phyloP scores from a whole-genome alignment of 2,113 vertebrate species.

The Anarrhichthys ocellatus region DNA sequence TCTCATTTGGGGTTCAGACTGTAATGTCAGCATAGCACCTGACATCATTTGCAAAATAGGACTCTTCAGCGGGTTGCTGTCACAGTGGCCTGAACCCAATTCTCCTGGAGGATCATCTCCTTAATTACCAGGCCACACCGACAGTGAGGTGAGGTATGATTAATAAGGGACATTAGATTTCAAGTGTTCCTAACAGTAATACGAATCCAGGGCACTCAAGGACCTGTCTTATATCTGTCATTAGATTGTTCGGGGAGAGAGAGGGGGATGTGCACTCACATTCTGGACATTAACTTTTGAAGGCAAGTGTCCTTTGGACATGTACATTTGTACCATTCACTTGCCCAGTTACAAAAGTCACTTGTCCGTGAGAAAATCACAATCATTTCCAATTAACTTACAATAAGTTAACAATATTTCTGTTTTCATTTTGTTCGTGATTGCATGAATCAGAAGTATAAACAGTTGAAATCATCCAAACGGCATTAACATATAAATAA shows the following conservation, averaged over 20 bases:
- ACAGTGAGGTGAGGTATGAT: constrained; percentile 62
- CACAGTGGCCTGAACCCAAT: constrained; percentile 43
- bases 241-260: constrained; percentile 33
- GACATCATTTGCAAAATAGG: constrained; percentile 54
- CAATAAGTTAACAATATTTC: neutral
- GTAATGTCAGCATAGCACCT: constrained; percentile 44
- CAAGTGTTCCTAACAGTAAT: constrained; percentile 52
- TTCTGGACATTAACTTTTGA: neutral
- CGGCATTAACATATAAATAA: neutral
- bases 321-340: neutral
- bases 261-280: neutral
- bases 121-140: constrained; percentile 68
- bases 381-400: neutral
- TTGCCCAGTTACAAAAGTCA: neutral
- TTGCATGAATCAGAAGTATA: neutral
- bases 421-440: neutral
- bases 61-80: constrained; percentile 41
- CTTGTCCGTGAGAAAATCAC: neutral
- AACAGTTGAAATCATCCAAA: neutral
- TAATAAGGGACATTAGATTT: constrained; percentile 57
- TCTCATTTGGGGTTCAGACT: constrained; percentile 29
- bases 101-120: constrained; percentile 41
- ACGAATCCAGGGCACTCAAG: constrained; percentile 49
- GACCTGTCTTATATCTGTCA: constrained; percentile 39
- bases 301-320: neutral